Conservation (phyloP, 2,888 invertebrate species). For the Serrognathus titanus region DNA sequence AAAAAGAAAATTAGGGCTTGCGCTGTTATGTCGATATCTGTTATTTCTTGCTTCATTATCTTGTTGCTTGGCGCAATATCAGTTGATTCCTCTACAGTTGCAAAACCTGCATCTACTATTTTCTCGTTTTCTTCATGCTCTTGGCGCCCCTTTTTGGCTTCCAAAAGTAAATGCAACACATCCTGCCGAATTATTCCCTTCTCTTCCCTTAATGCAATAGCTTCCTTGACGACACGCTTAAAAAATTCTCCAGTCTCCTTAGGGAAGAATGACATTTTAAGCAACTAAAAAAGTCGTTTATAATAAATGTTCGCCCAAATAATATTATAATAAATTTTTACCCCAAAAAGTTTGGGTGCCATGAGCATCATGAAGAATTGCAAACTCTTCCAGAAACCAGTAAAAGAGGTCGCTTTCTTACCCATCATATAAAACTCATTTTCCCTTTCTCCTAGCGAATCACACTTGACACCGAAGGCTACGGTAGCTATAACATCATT, state of each 20-base stretch:
- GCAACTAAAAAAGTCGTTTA: too few relatives aligned
- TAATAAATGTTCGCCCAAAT: too few relatives aligned
- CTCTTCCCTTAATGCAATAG: too few relatives aligned
- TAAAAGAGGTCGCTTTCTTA: constrained; percentile 41
- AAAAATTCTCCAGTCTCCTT: too few relatives aligned
- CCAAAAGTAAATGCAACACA: constrained; percentile 17
- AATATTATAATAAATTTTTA: too few relatives aligned
- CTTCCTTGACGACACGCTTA: too few relatives aligned
- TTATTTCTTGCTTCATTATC: constrained; percentile 16
- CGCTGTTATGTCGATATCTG: constrained; percentile 53
- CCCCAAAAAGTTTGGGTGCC: too few relatives aligned
- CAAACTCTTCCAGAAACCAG: too few relatives aligned
- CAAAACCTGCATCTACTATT: constrained; percentile 15
- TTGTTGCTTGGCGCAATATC: neutral
- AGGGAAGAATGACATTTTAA: too few relatives aligned
- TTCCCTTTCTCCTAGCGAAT: constrained; percentile 50
- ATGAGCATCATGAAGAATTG: too few relatives aligned
- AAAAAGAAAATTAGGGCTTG: constrained; percentile 56
- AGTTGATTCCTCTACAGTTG: constrained; percentile 18
- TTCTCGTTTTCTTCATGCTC: neutral
- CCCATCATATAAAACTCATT: constrained; percentile 55
- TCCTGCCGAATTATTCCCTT: neutral
- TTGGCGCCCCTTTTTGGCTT: constrained; percentile 12
- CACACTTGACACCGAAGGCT: constrained; percentile 52
- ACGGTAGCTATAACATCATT: constrained; percentile 53